These are phyloP conservation scores for Machaerirhynchus nigripectus DNA, from an alignment of 2,113 vertebrate genomes.

Conservation along the genomic window DNA sequence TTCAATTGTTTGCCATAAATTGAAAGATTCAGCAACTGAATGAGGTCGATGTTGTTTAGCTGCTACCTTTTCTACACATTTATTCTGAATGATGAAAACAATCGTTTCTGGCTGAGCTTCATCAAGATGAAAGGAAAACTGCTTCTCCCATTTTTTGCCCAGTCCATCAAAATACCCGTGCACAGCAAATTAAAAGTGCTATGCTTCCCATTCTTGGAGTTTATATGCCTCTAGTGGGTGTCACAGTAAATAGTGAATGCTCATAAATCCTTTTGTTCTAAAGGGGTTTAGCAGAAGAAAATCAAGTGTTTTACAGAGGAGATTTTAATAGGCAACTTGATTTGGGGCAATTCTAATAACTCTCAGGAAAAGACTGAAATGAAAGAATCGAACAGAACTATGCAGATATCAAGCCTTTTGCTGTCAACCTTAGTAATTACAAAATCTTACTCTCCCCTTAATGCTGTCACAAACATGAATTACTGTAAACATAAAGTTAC, in stretches of 20 bases:
- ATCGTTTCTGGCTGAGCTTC: not conserved
- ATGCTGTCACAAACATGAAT: not conserved
- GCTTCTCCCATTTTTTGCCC: not conserved
- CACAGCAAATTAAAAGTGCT: not conserved
- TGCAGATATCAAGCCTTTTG: not conserved
- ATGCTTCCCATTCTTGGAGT: not conserved
- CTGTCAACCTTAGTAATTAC: not conserved
- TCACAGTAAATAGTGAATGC: not conserved
- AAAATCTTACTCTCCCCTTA: not conserved
- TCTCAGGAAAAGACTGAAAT: not conserved
- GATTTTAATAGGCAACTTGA: not conserved
- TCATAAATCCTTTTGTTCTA: not conserved
- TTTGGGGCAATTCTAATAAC: not conserved
- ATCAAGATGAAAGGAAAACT: not conserved
- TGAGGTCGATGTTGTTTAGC: accelerated
- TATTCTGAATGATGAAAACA: not conserved
- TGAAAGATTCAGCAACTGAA: not conserved
- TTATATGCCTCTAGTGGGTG: not conserved
- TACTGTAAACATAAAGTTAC: not conserved
- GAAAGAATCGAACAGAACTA: not conserved
- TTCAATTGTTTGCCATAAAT: not conserved
- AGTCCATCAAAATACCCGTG: not conserved
- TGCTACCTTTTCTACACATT: not conserved
- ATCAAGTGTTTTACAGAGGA: not conserved
- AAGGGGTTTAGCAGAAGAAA: not conserved